Percentiles rank a stretch among this genome's conserved stretches.
Evolutionary conservation across 2,113 vertebrate species (phyloP).

Genomic region (Hyperoodon ampullatus): DNA sequence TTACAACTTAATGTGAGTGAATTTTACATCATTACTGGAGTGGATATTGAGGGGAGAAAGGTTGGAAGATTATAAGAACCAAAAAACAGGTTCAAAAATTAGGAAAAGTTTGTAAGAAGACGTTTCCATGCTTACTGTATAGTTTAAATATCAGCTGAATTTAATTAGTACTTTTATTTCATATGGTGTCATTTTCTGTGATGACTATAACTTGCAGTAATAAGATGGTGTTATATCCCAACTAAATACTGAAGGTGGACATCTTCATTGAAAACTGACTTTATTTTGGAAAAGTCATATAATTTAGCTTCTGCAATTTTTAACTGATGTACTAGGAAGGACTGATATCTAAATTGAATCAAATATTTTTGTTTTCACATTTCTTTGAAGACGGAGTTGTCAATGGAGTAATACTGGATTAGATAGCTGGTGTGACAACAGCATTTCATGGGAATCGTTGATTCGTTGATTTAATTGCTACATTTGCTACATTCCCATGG

Average conservation of each 20-base stretch:
- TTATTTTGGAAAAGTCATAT: conserved; percentile 48
- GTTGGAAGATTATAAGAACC: background rate
- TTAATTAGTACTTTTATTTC: conserved; percentile 15
- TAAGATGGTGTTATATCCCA: conserved; percentile 2
- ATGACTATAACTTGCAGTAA: background rate
- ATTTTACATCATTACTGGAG: background rate
- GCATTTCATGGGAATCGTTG: conserved; percentile 16
- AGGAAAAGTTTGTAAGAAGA: background rate
- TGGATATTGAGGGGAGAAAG: background rate
- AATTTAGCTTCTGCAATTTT: conserved; percentile 53
- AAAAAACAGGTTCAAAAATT: background rate
- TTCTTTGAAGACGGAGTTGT: conserved; percentile 63
- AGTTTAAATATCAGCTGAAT: background rate
- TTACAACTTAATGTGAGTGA: background rate
- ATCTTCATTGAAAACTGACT: conserved; percentile 25
- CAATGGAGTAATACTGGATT: conserved; percentile 31
- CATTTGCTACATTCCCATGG: background rate
- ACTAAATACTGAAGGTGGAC: background rate
- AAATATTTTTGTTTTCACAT: conserved; percentile 67
- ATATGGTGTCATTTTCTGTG: background rate
- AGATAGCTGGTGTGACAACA: conserved; percentile 23
- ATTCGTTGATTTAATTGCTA: background rate
- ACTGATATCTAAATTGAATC: conserved; percentile 64
- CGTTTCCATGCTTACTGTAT: background rate
- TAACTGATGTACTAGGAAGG: conserved; percentile 44